Evolutionary conservation across 2,797 vertebrate species (phyloP).

Genomic region (Chelonia mydas): DNA sequence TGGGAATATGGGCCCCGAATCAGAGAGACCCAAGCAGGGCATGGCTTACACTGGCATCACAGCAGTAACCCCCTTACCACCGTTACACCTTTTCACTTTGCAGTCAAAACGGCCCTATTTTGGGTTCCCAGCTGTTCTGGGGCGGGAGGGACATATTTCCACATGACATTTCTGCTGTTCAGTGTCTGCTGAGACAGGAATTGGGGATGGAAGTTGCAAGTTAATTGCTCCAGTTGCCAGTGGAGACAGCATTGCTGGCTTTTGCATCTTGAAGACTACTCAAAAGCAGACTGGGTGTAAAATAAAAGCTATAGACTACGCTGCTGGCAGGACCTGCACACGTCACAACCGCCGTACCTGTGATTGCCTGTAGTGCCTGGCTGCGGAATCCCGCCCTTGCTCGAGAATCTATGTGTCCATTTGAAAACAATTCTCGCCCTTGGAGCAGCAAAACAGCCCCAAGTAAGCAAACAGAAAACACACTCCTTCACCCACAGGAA

Average conservation of each 20-base stretch:
- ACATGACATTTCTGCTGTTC: rapidly evolving
- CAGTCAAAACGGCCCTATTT: background rate
- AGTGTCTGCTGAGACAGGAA: background rate
- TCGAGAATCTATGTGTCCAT: background rate
- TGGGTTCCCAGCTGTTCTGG: rapidly evolving
- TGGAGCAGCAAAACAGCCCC: background rate
- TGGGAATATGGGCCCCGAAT: background rate
- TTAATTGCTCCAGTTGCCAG: background rate
- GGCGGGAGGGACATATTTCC: rapidly evolving
- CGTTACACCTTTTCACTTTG: background rate
- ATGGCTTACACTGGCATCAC: too few species aligned
- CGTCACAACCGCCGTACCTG: rapidly evolving
- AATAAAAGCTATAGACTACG: background rate
- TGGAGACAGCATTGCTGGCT: rapidly evolving
- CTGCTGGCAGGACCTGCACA: rapidly evolving
- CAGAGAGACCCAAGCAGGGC: too few species aligned
- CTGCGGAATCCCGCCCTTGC: too few species aligned
- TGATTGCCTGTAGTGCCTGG: too few species aligned
- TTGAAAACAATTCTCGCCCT: background rate
- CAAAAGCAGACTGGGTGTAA: background rate
- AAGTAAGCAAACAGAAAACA: background rate
- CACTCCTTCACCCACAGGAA: background rate
- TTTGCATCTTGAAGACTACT: background rate
- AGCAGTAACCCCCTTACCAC: background rate
- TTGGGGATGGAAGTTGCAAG: background rate